Percentiles rank a stretch among this genome's conserved stretches.
Evolutionary conservation across 2,888 invertebrate species (phyloP).

Genomic region (Leptothorax acervorum): DNA sequence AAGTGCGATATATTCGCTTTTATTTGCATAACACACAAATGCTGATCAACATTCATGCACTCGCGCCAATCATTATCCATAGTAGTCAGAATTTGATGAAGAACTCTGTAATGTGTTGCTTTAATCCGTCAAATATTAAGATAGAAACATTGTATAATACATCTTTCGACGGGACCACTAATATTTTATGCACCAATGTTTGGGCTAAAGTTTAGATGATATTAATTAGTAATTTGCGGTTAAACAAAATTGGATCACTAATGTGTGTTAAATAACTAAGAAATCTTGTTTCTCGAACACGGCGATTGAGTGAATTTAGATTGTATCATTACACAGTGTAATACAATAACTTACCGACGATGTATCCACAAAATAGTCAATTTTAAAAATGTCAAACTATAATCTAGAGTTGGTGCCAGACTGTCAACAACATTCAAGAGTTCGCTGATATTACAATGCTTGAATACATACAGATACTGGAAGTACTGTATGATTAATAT

Average conservation of each 20-base stretch:
- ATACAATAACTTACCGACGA: slow-evolving; percentile 16
- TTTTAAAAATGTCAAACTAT: background rate
- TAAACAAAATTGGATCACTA: background rate
- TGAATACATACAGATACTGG: slow-evolving; percentile 16
- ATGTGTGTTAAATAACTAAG: background rate
- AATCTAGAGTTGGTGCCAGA: background rate
- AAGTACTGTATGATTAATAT: background rate
- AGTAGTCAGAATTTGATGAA: too few species aligned
- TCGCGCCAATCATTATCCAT: too few species aligned
- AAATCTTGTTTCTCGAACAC: background rate
- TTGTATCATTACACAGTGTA: background rate
- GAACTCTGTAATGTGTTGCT: too few species aligned
- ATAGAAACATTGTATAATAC: too few species aligned
- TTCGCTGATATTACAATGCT: background rate
- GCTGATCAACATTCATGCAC: too few species aligned
- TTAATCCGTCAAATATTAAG: too few species aligned
- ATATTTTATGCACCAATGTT: too few species aligned
- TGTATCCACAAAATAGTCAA: background rate
- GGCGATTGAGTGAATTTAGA: background rate
- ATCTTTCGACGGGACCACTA: too few species aligned
- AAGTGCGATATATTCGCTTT: slow-evolving; percentile 32
- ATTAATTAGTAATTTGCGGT: too few species aligned
- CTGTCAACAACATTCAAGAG: slow-evolving; percentile 6
- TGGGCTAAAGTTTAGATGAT: too few species aligned
- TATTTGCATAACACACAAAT: slow-evolving; percentile 4